A percentile compares a stretch with the other conserved stretches of the same genome.
These are phyloP conservation scores for Tetramorium alpestre DNA, from an alignment of 1,140 invertebrate genomes.

Conservation along the genomic window DNA sequence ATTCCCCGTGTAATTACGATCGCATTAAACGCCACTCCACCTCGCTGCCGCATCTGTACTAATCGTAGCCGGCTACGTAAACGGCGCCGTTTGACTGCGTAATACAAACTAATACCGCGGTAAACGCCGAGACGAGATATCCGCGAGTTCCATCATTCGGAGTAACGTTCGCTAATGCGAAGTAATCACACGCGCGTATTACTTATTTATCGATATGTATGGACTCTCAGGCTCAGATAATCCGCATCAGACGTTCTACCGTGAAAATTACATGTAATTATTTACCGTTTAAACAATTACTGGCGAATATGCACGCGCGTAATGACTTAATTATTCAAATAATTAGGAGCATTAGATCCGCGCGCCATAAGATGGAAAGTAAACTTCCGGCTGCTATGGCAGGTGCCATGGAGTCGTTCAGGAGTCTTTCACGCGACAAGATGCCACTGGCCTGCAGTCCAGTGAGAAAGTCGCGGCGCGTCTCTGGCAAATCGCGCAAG, in stretches of 20 bases:
- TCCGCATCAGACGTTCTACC: background rate
- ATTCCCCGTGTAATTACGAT: slow-evolving; percentile 71
- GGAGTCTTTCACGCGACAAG: background rate
- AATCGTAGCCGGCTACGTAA: slow-evolving; percentile 29
- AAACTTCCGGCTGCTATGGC: background rate
- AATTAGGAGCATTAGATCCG: background rate
- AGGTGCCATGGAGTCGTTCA: background rate
- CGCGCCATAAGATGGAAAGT: background rate
- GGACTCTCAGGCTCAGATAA: background rate
- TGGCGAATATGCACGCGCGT: background rate
- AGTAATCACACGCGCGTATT: background rate
- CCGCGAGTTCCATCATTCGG: background rate
- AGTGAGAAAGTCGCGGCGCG: slow-evolving; percentile 6
- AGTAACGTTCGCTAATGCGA: background rate
- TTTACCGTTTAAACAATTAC: background rate
- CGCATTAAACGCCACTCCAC: slow-evolving; percentile 50
- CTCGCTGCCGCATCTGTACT: background rate
- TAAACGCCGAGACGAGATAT: background rate
- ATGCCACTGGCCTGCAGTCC: background rate
- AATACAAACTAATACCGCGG: slow-evolving; percentile 20
- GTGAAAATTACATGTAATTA: background rate
- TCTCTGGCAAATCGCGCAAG: background rate
- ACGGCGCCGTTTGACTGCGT: slow-evolving; percentile 12
- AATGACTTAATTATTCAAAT: background rate
- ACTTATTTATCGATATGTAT: background rate